Conservation (phyloP, 1,140 invertebrate genomes). For the Metopolophium dirhodum region DNA sequence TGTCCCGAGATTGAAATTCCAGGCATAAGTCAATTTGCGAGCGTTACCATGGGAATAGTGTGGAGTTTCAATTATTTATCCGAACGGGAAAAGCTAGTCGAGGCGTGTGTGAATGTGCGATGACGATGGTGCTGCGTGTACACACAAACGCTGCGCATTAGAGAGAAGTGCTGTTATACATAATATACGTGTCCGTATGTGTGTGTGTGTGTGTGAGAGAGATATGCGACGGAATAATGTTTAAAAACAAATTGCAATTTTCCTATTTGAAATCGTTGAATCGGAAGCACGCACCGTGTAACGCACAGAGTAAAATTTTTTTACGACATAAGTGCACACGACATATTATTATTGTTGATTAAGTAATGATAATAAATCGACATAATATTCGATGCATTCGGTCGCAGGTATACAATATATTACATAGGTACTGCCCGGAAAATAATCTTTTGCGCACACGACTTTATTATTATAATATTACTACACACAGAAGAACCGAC, state of each 20-base stretch:
- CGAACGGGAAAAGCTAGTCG: slow-evolving; percentile 28
- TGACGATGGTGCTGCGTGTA: not conserved
- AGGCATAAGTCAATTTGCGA: slow-evolving; percentile 33
- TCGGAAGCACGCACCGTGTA: not conserved
- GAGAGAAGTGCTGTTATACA: not conserved
- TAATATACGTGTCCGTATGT: not conserved
- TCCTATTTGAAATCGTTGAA: not conserved
- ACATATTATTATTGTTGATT: too few relatives aligned
- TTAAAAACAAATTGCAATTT: not conserved
- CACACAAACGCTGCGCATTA: not conserved
- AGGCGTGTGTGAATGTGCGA: not conserved
- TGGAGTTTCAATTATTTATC: slow-evolving; percentile 43
- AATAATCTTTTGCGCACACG: too few relatives aligned
- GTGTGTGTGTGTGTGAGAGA: not conserved
- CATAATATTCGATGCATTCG: too few relatives aligned
- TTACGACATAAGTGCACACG: not conserved
- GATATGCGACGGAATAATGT: not conserved
- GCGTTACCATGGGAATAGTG: slow-evolving; percentile 34
- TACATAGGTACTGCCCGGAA: too few relatives aligned
- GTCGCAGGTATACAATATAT: too few relatives aligned
- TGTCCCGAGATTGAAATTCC: slow-evolving; percentile 14
- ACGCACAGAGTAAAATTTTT: not conserved
- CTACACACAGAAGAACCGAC: too few relatives aligned
- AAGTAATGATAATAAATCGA: not conserved
- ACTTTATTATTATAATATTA: too few relatives aligned